Percentiles rank a stretch among this genome's conserved stretches.
Conservation (phyloP, 2,797 vertebrate genomes). For the Hephaestus fuliginosus region DNA sequence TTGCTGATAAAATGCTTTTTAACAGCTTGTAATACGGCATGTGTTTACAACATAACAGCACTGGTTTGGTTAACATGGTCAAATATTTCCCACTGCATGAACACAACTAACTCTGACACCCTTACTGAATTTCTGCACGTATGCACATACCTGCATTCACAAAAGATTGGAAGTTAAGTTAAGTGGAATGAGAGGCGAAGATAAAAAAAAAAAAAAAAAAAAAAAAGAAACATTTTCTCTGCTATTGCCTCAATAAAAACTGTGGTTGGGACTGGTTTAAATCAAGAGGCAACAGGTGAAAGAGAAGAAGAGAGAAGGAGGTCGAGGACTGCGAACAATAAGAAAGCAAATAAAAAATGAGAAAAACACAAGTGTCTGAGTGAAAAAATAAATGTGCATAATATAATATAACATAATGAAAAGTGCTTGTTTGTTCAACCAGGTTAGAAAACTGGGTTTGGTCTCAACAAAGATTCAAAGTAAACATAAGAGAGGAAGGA, state of each 20-base stretch:
- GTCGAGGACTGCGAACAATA: not conserved
- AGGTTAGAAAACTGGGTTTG: conserved; percentile 50
- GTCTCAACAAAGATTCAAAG: conserved; percentile 50
- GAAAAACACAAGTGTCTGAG: not conserved
- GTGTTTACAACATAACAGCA: not conserved
- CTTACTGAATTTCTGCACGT: not conserved
- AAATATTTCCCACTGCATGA: not conserved
- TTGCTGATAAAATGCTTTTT: not conserved
- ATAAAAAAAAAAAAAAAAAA: not conserved
- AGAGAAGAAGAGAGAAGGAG: not conserved
- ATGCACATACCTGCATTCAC: not conserved
- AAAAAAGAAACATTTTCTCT: not conserved
- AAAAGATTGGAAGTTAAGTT: not conserved
- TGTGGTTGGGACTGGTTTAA: not conserved
- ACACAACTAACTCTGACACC: not conserved
- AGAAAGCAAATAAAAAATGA: not conserved
- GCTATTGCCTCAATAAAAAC: not conserved
- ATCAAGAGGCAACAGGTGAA: conserved; percentile 11
- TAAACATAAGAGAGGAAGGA: conserved; percentile 49
- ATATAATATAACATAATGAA: conserved; percentile 24
- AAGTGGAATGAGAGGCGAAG: not conserved
- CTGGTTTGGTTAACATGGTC: too few species aligned
- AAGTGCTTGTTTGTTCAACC: conserved; percentile 36
- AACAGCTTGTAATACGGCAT: not conserved
- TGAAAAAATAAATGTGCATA: not conserved